phyloP scores from a whole-genome alignment of 2,797 vertebrate species.

The Enteromius anoplus region DNA sequence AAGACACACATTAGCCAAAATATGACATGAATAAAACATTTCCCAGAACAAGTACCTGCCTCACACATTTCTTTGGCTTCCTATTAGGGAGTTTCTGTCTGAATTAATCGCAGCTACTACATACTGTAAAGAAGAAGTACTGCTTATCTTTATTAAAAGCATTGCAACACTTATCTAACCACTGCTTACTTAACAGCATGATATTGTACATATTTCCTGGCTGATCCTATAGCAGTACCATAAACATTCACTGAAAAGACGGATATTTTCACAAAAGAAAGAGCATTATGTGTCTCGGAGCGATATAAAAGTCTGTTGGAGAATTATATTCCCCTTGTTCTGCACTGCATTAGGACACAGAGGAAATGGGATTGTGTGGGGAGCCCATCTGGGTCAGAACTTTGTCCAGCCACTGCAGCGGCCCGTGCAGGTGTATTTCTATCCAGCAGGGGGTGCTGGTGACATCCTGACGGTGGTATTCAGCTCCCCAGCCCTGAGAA shows the following conservation, averaged over 20 bases:
- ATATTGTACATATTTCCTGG: conserved; percentile 13
- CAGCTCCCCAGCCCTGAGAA: conserved; percentile 93
- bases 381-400: conserved; percentile 98
- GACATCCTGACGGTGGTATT: conserved; percentile 97
- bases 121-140: conserved; percentile 1
- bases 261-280: not conserved
- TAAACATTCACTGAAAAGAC: conserved; percentile 30
- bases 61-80: conserved; percentile 48
- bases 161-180: conserved; percentile 21
- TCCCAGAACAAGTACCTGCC: conserved; percentile 65
- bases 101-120: conserved; percentile 27
- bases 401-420: conserved; percentile 97
- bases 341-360: conserved; percentile 86
- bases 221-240: conserved; percentile 33
- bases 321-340: conserved; percentile 17
- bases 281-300: conserved; percentile 2
- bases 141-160: conserved; percentile 1
- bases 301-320: not conserved
- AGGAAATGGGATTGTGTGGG: conserved; percentile 95
- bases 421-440: conserved; percentile 95
- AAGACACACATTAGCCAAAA: conserved; percentile 55
- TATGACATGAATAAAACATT: conserved; percentile 40
- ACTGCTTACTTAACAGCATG: conserved; percentile 30
- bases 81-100: conserved; percentile 17
- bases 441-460: conserved; percentile 99